Conservation (phyloP, 2,797 vertebrate species). For the Leontopithecus rosalia region DNA sequence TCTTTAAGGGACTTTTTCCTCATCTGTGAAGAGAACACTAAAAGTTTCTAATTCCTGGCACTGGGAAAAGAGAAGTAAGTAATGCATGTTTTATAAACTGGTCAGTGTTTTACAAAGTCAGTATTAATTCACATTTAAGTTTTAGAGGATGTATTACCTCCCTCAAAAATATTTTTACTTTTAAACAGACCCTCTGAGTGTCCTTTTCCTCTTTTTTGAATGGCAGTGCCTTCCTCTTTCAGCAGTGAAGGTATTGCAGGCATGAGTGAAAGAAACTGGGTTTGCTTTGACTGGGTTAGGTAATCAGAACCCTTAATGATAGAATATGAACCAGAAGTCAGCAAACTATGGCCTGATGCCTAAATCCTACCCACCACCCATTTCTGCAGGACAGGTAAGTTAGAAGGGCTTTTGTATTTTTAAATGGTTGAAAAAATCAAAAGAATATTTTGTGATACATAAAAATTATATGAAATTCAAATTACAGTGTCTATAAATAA, state of each 20-base stretch:
- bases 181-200: neutral
- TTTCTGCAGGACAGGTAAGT: neutral
- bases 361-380: neutral
- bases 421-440: constrained; percentile 33
- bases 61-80: neutral
- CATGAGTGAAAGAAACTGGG: neutral
- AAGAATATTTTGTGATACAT: constrained; percentile 30
- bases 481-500: constrained; percentile 36
- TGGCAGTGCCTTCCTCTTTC: neutral
- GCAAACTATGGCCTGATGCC: neutral
- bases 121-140: neutral
- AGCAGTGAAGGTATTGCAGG: neutral
- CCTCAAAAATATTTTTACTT: neutral
- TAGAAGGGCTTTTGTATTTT: neutral
- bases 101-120: neutral
- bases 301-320: neutral
- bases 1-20: neutral
- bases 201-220: neutral
- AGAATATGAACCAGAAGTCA: neutral
- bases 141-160: neutral
- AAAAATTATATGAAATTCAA: constrained; percentile 50
- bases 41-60: neutral
- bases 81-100: neutral
- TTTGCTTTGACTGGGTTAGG: neutral
- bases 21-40: neutral